Conservation (phyloP, 2,888 invertebrate species). For the Aspidapion aeneum region DNA sequence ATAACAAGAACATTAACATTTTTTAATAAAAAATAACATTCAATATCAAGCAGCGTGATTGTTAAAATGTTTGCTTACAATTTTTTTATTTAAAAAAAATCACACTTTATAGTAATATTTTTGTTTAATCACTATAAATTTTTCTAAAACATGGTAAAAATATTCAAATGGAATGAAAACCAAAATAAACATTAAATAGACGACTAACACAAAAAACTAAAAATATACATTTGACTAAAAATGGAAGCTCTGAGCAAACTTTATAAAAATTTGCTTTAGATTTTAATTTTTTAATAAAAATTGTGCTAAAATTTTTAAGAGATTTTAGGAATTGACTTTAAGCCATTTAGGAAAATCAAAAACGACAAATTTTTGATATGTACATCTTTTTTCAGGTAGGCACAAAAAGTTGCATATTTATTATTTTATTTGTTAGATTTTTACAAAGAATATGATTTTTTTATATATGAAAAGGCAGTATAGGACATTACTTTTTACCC, state of each 20-base stretch:
- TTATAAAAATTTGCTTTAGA: background rate
- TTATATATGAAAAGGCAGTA: too few relatives aligned
- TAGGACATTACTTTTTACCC: too few relatives aligned
- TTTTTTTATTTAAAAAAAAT: background rate
- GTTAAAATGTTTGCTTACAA: background rate
- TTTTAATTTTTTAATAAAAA: background rate
- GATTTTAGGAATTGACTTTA: background rate
- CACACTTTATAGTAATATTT: background rate
- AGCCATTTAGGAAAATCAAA: background rate
- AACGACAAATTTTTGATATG: too few relatives aligned
- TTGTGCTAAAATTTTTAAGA: background rate
- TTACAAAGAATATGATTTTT: too few relatives aligned
- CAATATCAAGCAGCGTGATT: background rate
- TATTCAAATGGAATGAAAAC: background rate
- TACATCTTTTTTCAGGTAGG: too few relatives aligned
- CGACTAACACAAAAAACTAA: background rate
- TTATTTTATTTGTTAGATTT: too few relatives aligned
- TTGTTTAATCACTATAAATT: background rate
- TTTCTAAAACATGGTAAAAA: background rate
- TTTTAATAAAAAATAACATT: background rate
- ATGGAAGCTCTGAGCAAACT: background rate
- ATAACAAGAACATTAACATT: background rate
- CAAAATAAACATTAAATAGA: background rate
- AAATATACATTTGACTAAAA: background rate
- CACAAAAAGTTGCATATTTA: too few relatives aligned